Base-by-base conservation (phyloP, 1,140 invertebrate genomes). In the Cydia strobilella region DNA sequence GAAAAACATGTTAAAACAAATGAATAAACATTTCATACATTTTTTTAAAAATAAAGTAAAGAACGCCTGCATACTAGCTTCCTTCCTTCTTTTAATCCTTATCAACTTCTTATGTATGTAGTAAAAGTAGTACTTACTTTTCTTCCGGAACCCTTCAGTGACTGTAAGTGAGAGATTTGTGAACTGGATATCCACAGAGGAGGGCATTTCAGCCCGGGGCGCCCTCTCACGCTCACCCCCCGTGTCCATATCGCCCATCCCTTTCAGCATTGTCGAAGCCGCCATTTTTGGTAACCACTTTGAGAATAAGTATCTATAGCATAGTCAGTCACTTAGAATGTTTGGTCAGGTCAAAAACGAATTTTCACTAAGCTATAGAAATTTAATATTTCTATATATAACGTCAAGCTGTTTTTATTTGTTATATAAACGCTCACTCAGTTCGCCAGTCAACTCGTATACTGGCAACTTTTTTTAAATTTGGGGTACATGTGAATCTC, bases 131-230 rank as follows among this genome's bases (percentile, higher is more conserved):
- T 48, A 91, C 89, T 88, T 83, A 91, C 90, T 85, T 81, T 81
- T 85, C 54, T 77, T 80, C 35, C 77, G 78, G 5, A 90, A 74
- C 45, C 88, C 90, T 62, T 81, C 82, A 0, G 84, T 80, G 13
- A 90, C 85, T 74, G 77, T 84, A 74, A 88, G 75, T 0, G 77
- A 78, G 2, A 91, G 82, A 71, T 90, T 78, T 18, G 75, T 84
- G 48, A 91, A 91, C 45, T 89, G 87, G n/a, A 91, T 85, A 69
- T 91, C 87, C 54, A 90, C 90, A 5, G 87, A 81, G 5, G 66
- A 80, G 1, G 84, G 86, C 81, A 90, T 84, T 66, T 87, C 87
- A 1, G 89, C 81, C 42, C 89, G 85, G 15, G 89, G 76, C 1
- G 82, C 90, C 59, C 83, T 86, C 9, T 89, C 85, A 72, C 82